Percentiles rank a stretch among this genome's conserved stretches.
These are phyloP conservation scores for Poecilobothrus nobilitatus DNA, from an alignment of 2,888 invertebrate genomes.

Conservation along the genomic window DNA sequence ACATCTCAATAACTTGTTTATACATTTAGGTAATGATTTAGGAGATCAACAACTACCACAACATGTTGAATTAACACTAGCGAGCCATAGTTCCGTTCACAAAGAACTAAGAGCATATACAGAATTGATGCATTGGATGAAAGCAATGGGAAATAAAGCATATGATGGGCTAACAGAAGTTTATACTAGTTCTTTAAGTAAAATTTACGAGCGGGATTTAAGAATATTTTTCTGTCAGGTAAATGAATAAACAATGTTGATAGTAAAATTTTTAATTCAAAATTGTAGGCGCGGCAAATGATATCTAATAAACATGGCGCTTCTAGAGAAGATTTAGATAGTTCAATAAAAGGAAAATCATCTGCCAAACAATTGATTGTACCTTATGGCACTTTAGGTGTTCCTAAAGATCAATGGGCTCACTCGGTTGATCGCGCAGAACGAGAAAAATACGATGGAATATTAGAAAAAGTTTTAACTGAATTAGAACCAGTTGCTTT, in stretches of 20 bases:
- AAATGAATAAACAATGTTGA: constrained; percentile 31
- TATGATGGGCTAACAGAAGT: constrained; percentile 74
- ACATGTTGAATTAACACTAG: constrained; percentile 55
- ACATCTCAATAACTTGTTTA: constrained; percentile 89
- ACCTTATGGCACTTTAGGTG: constrained; percentile 48
- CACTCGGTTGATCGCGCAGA: constrained; percentile 54
- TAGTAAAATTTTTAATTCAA: neutral
- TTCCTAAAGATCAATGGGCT: constrained; percentile 57
- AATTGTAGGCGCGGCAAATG: constrained; percentile 35
- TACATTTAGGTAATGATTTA: constrained; percentile 77
- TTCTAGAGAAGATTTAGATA: constrained; percentile 43
- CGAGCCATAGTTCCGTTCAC: constrained; percentile 72
- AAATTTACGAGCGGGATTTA: constrained; percentile 81
- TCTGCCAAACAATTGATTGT: constrained; percentile 34
- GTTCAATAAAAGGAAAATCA: constrained; percentile 42
- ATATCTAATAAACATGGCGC: constrained; percentile 39
- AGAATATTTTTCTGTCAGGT: constrained; percentile 66
- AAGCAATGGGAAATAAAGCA: constrained; percentile 74
- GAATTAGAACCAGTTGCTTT: constrained; percentile 86
- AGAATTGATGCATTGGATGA: constrained; percentile 86
- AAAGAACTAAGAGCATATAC: constrained; percentile 78
- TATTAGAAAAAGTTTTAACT: constrained; percentile 76
- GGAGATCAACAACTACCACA: constrained; percentile 48
- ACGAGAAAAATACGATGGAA: constrained; percentile 53
- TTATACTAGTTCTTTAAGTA: constrained; percentile 74